phyloP scores from a whole-genome alignment of 2,888 invertebrate species.

The Drosophila percnosoma region DNA sequence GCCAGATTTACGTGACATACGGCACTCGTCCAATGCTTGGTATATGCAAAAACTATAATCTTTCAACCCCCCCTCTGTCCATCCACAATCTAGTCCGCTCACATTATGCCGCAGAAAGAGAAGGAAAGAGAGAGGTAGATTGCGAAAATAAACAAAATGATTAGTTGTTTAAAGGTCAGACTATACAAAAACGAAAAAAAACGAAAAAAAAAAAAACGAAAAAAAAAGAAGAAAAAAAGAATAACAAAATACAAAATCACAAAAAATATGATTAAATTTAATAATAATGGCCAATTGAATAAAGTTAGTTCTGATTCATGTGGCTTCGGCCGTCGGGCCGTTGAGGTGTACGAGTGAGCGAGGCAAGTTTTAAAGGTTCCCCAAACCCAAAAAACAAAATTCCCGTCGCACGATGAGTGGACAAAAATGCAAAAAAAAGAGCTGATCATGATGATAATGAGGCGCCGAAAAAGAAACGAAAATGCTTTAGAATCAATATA shows the following conservation, averaged over 20 bases:
- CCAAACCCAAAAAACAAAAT: constrained; percentile 4
- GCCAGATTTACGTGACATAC: constrained; percentile 36
- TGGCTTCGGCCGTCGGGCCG: not conserved
- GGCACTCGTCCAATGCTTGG: constrained; percentile 32
- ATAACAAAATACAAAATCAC: constrained; percentile 14
- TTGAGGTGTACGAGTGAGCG: not conserved
- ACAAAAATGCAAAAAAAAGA: constrained; percentile 10
- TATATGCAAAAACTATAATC: not conserved
- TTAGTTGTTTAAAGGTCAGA: constrained; percentile 67
- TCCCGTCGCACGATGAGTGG: constrained; percentile 41
- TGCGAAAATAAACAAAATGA: constrained; percentile 25
- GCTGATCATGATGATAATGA: constrained; percentile 8
- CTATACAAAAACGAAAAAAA: constrained; percentile 2
- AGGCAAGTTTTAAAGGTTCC: constrained; percentile 15
- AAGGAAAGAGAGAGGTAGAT: constrained; percentile 3
- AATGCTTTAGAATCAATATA: constrained; percentile 13
- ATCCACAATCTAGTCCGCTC: not conserved
- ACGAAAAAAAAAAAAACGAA: not conserved
- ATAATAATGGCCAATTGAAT: constrained; percentile 39
- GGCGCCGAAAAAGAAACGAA: constrained; percentile 25
- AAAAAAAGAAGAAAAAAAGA: not conserved
- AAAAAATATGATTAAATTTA: constrained; percentile 44
- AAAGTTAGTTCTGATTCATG: constrained; percentile 11
- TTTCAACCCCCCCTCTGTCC: not conserved
- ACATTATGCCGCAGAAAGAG: not conserved